Conservation (phyloP, 2,113 vertebrate species). For the Myrmecobius fasciatus region DNA sequence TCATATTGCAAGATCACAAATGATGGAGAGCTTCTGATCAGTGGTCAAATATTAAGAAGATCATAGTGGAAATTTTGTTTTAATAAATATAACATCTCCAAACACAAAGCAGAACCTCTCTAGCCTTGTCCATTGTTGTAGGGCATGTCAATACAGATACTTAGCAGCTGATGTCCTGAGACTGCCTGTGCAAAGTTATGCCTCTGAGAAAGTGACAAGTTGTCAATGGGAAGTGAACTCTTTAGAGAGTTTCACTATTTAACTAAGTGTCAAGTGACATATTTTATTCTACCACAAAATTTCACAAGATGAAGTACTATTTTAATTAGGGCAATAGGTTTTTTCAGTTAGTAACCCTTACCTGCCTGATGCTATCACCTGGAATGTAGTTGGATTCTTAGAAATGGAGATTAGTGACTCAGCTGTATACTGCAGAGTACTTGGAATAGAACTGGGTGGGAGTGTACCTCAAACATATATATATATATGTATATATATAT, state of each 20-base stretch:
- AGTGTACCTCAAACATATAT: not conserved
- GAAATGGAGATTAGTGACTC: not conserved
- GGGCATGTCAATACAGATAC: conserved; percentile 45
- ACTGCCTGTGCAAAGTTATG: conserved; percentile 47
- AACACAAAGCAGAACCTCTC: conserved; percentile 25
- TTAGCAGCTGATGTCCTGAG: conserved; percentile 49
- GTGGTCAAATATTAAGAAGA: conserved; percentile 17
- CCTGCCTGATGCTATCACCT: not conserved
- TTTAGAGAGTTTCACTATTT: conserved; percentile 61
- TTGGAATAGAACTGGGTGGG: not conserved
- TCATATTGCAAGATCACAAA: not conserved
- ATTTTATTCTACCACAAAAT: conserved; percentile 63
- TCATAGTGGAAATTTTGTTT: conserved; percentile 30
- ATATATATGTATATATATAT: too few relatives aligned
- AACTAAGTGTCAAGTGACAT: conserved; percentile 60
- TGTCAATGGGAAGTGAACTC: conserved; percentile 58
- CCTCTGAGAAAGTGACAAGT: conserved; percentile 66
- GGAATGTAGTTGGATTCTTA: not conserved
- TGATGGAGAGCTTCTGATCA: not conserved
- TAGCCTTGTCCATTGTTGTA: conserved; percentile 8
- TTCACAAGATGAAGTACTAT: conserved; percentile 42
- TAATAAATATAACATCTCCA: conserved; percentile 20
- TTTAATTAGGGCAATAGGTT: conserved; percentile 63
- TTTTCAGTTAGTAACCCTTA: conserved; percentile 3
- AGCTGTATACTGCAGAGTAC: not conserved